These are phyloP conservation scores for Myocastor coypus DNA, from an alignment of 2,113 vertebrate species.

Conservation along the genomic window DNA sequence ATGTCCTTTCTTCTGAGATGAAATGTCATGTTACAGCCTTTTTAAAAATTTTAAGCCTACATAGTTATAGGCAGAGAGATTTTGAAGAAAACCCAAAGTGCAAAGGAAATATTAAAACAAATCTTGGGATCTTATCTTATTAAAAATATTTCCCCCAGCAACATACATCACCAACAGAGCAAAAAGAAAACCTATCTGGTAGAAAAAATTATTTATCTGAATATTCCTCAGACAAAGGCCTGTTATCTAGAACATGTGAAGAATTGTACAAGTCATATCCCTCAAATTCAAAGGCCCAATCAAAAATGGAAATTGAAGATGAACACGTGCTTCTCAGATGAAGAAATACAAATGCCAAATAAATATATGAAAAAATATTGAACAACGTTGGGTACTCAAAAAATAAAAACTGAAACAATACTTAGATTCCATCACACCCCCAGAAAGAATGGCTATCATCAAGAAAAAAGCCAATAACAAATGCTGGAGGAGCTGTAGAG, in stretches of 20 bases:
- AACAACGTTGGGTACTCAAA: background rate
- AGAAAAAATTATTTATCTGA: background rate
- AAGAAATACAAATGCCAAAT: background rate
- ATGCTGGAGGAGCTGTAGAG: background rate
- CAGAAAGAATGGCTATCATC: background rate
- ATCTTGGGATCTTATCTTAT: background rate
- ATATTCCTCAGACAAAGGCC: background rate
- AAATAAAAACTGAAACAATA: background rate
- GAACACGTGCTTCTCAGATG: background rate
- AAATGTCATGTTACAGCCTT: background rate
- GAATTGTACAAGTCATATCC: background rate
- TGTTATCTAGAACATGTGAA: background rate
- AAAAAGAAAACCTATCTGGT: background rate
- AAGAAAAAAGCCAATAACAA: background rate
- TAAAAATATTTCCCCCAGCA: background rate
- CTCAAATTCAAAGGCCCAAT: background rate
- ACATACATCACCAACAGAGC: background rate
- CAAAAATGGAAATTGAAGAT: background rate
- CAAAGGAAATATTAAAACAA: background rate
- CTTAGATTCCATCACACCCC: background rate
- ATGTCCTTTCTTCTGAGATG: background rate
- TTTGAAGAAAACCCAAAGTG: background rate
- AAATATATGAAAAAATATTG: background rate
- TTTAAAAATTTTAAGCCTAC: slow-evolving; percentile 46
- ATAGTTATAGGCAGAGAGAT: background rate